Evolutionary conservation across 2,113 vertebrate species (phyloP), one percentile per base, ranked within the genome.

Genomic region (Petromus typicus): DNA sequence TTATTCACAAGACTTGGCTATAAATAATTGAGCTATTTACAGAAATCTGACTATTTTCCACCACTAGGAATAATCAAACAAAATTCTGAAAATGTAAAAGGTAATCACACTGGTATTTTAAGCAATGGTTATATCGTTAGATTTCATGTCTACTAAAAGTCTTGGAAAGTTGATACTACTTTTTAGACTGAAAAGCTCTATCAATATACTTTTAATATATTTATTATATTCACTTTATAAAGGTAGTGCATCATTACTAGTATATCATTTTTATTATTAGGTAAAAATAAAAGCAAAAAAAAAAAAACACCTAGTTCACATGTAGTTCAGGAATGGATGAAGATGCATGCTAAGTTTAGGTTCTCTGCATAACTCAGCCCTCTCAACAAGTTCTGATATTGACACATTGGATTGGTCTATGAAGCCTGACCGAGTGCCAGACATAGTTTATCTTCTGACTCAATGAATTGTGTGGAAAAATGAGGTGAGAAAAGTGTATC

Each of bases 31-130:
- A 88, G 17, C 61, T 90, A 8, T 80, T 94, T 90, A 69, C 7
- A 81, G 78, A 95, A 95, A 88, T 79, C 27, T 86, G 79, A 87
- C 59, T n/a, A 75, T 57, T 86, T 88, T 45, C 54, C n/a, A 90
- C 32, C 37, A 80, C 6, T 30, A 34, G 22, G 6, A 80, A n/a
- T 69, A 43, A 63, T 34, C 56, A 76, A 88, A 91, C 23, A 90
- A 82, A 37, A 87, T 76, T 61, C 59, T 25, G 6, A 89, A 92
- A 61, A 34, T 59, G 43, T 43, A 84, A 32, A 82, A 59, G 18
- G 85, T 17, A 79, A 59, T 64, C 51, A 66, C 9, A 86, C 75
- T 90, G 20, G 23, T 37, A 90, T 30, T 88, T 80, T 90, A 34
- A 11, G 48, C 18, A 90, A 27, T 69, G 32, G 14, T 30, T 11